Conservation (phyloP, 2,797 vertebrate species). For the Ciconia nigra region DNA sequence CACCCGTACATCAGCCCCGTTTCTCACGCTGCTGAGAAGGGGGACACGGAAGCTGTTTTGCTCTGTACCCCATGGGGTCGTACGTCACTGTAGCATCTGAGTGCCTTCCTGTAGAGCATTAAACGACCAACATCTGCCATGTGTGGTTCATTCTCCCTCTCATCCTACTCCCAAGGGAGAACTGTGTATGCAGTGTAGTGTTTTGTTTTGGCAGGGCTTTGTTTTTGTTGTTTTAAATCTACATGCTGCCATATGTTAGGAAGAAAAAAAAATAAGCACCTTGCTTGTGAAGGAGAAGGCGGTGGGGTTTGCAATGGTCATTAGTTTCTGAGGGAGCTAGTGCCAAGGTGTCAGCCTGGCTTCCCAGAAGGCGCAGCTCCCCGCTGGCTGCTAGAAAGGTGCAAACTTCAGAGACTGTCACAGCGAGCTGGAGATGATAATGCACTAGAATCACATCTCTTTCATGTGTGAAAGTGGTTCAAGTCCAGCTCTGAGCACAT, state of each 20-base stretch:
- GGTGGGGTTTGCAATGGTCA: not conserved
- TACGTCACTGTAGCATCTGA: not conserved
- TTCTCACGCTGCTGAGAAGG: not conserved
- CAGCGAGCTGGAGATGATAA: not conserved
- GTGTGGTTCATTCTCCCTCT: not conserved
- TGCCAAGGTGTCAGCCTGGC: not conserved
- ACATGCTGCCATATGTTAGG: not conserved
- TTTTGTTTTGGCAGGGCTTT: conserved; percentile 16
- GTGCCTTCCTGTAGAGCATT: not conserved
- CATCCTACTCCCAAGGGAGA: not conserved
- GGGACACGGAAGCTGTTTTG: not conserved
- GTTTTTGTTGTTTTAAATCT: conserved; percentile 6
- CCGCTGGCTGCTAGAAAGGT: not conserved
- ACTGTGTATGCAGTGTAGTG: not conserved
- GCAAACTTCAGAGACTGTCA: not conserved
- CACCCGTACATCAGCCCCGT: fast-evolving
- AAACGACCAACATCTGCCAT: conserved; percentile 11
- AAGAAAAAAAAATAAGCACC: not conserved
- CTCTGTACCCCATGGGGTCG: not conserved
- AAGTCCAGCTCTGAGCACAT: not conserved
- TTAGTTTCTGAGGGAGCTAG: not conserved
- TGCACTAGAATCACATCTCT: not conserved
- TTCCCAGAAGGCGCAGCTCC: not conserved
- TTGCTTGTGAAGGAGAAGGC: not conserved
- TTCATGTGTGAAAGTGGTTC: not conserved